Conservation (phyloP, 2,797 vertebrate genomes). For the Typhlichthys subterraneus region DNA sequence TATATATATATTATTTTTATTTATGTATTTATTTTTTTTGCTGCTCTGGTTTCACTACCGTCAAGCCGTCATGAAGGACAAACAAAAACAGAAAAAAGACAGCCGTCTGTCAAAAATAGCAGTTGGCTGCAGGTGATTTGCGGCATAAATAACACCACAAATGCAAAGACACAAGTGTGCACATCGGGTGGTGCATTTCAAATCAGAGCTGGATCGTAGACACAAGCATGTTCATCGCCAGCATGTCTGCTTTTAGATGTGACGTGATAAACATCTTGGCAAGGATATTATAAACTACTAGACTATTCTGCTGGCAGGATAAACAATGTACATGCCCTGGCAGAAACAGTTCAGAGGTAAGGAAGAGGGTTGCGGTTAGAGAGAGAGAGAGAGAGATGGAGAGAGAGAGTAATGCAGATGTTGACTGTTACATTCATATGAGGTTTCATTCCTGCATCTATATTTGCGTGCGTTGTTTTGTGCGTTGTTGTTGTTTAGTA, state of each 20-base stretch:
- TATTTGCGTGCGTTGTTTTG: too few species aligned
- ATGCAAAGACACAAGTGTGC: slow-evolving; percentile 13
- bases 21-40: slow-evolving; percentile 6
- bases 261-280: slow-evolving; percentile 42
- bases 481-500: too few species aligned
- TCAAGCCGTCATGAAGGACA: slow-evolving; percentile 19
- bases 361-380: too few species aligned
- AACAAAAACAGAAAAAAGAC: slow-evolving; percentile 12
- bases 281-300: slow-evolving; percentile 26
- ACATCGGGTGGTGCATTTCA: slow-evolving; percentile 39
- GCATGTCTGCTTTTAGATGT: slow-evolving; percentile 44
- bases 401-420: too few species aligned
- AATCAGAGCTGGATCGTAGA: slow-evolving; percentile 36
- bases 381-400: too few species aligned
- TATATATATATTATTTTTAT: background rate
- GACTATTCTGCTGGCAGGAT: background rate
- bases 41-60: slow-evolving; percentile 15
- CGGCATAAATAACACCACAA: slow-evolving; percentile 39
- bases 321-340: slow-evolving; percentile 19
- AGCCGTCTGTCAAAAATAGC: slow-evolving; percentile 35
- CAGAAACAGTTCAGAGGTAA: slow-evolving; percentile 24
- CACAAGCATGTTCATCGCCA: slow-evolving; percentile 28
- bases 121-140: slow-evolving; percentile 33
- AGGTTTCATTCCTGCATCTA: too few species aligned
- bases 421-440: too few species aligned